Evolutionary conservation across 2,888 invertebrate species (phyloP).

Genomic region (Tiphia femorata): DNA sequence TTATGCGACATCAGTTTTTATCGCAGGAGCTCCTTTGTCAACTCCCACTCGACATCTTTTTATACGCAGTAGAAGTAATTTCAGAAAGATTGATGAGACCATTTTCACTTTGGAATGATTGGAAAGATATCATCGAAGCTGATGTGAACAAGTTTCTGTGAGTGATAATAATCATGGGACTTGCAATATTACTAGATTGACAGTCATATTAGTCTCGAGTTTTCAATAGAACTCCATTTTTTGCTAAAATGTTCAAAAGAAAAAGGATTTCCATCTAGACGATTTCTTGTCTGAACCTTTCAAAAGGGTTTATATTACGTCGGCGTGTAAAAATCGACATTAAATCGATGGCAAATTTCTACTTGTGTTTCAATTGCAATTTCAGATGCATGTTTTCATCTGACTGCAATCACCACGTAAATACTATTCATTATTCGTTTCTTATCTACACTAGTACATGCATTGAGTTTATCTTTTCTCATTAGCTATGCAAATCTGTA

Average conservation of each 20-base stretch:
- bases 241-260: conserved; percentile 12
- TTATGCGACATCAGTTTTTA: no score
- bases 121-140: conserved; percentile 13
- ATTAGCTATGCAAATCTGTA: no score
- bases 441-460: no score
- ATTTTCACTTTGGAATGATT: conserved; percentile 16
- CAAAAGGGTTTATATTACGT: conserved; percentile 9
- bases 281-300: conserved; percentile 7
- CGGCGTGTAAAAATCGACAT: not conserved
- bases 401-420: no score
- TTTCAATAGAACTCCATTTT: conserved; percentile 8
- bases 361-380: no score
- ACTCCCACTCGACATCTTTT: no score
- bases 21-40: no score
- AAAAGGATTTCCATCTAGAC: conserved; percentile 13
- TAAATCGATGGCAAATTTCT: no score
- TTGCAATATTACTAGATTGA: conserved; percentile 9
- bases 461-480: no score
- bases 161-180: conserved; percentile 4
- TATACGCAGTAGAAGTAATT: no score
- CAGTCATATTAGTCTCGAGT: conserved; percentile 14
- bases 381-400: no score
- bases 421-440: no score
- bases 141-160: conserved; percentile 11
- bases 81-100: not conserved